Conservation (phyloP, 2,797 vertebrate genomes). For the Rhincodon typus region DNA sequence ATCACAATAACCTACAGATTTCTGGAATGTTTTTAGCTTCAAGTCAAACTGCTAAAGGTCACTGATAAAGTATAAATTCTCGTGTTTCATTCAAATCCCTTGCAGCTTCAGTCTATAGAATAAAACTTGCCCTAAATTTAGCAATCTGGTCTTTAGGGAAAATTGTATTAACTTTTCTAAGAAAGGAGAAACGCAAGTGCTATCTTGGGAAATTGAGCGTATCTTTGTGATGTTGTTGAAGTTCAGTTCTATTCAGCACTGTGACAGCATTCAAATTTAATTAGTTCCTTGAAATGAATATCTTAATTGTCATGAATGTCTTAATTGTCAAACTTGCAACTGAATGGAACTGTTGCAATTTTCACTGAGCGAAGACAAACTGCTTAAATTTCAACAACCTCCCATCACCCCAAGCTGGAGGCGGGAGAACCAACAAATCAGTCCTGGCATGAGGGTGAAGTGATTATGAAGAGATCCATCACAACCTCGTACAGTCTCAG, state of each 20-base stretch:
- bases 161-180: constrained; percentile 3
- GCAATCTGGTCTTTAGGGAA: background rate
- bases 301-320: background rate
- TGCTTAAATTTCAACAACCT: too few relatives aligned
- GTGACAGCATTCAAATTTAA: background rate
- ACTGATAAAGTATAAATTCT: background rate
- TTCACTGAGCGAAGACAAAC: too few relatives aligned
- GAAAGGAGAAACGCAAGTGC: background rate
- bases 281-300: background rate
- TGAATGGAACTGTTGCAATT: too few relatives aligned
- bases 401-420: too few relatives aligned
- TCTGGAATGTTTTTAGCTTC: background rate
- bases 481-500: too few relatives aligned
- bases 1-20: background rate
- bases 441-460: too few relatives aligned
- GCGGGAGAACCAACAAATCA: too few relatives aligned
- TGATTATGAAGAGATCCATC: too few relatives aligned
- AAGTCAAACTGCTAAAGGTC: background rate
- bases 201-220: background rate
- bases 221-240: background rate
- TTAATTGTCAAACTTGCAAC: background rate
- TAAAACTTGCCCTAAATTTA: background rate
- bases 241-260: background rate
- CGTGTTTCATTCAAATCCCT: background rate
- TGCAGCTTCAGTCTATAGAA: background rate